Evolutionary conservation across 2,113 vertebrate genomes (phyloP), one percentile per base, ranked within the genome.

Genomic region (Malurus melanocephalus): DNA sequence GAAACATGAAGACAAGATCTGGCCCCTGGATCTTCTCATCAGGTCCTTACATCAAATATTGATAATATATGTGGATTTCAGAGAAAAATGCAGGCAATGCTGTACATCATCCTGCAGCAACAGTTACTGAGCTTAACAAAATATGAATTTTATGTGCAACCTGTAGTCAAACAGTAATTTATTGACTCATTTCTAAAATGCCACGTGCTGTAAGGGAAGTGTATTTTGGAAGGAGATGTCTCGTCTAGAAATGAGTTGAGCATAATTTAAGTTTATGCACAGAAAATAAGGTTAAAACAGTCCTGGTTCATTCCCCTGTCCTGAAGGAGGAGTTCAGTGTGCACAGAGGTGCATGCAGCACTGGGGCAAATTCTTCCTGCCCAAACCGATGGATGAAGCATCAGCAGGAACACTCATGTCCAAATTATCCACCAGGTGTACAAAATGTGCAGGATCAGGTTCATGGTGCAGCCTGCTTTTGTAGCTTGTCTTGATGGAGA

Each of bases 121-220:
- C 11, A 35, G 71, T 49, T 27, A 74, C n/a, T 18, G 40, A 68
- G 30, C 65, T 69, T 21, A 30, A n/a, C 27, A 55, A 51, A 77
- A 30, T 4, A 32, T 2, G 1, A 46, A 33, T 59, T 67, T 65
- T 51, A 45, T 35, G 4, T 45, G 56, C 33, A 51, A 85, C 23
- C 30, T 68, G 24, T 15, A 83, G 76, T 68, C 52, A 75, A 74
- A 78, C 9, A 88, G 61, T 28, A 61, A 65, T 83, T 72, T 49
- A 85, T 49, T 83, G 87, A 91, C 49, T 92, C 61, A 92, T 89
- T 91, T 95, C 91, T 92, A 14, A 88, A 92, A 84, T 4, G 49
- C 38, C 85, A 88, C 18, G 0, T 86, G 76, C 32, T 67, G 49
- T n/a, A 64, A 75, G 51, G 45, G 74, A 78, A 86, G 80, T 67